phyloP scores from a whole-genome alignment of 2,797 vertebrate genomes.

The Aselliscus stoliczkanus region DNA sequence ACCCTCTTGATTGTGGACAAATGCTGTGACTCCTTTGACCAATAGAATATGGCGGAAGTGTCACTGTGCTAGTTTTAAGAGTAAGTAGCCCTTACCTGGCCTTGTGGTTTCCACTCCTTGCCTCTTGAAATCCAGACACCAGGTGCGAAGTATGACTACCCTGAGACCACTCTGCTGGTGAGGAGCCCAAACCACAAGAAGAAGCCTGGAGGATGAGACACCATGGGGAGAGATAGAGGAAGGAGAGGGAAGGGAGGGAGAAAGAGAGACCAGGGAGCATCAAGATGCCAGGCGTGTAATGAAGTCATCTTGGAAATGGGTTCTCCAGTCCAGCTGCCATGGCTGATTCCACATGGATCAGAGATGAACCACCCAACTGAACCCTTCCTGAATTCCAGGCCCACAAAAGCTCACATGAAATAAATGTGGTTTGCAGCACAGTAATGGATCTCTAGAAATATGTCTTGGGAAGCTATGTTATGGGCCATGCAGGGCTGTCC shows the following conservation, averaged over 20 bases:
- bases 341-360: not conserved
- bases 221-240: not conserved
- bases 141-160: not conserved
- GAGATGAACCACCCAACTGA: not conserved
- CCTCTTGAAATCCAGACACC: not conserved
- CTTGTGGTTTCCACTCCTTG: not conserved
- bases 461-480: too few relatives aligned
- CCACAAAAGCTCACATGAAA: not conserved
- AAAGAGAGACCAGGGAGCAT: not conserved
- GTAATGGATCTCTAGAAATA: not conserved
- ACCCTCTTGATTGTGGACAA: not conserved
- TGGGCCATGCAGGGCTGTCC: not conserved
- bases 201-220: not conserved
- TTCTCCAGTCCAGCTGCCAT: not conserved
- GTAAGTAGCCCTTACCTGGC: not conserved
- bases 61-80: not conserved
- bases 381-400: not conserved
- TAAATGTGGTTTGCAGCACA: not conserved
- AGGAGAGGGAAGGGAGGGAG: not conserved
- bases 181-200: not conserved
- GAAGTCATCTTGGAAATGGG: not conserved
- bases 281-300: not conserved
- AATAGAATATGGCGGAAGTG: not conserved
- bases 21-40: not conserved
- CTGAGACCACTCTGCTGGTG: not conserved